Evolutionary conservation across 2,888 invertebrate species (phyloP), one percentile per base, ranked within the genome.

Genomic region (Monoplex corrugatus): DNA sequence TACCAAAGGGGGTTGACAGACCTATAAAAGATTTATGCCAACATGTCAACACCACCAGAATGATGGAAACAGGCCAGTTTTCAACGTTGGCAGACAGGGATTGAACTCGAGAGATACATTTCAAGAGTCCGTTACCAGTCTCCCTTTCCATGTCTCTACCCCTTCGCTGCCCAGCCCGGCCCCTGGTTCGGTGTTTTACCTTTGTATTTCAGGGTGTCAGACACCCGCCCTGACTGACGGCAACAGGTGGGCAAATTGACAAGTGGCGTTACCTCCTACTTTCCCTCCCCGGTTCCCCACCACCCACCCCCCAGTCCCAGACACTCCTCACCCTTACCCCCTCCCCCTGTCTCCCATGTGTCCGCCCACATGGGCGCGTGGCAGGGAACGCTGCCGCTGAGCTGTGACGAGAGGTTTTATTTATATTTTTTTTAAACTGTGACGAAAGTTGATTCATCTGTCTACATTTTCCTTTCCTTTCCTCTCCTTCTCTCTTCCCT

Each of bases 181-280:
- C 16, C 10, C 50, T 50, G 28, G 1, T 68, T 23, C 63, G 63
- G 63, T 68, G 63, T 68, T 68, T 68, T 68, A 68, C 63, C 63
- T 23, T 68, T 68, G 63, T 68, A n/a, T n/a, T 68, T n/a, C 28
- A 68, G 1, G 28, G 63, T 68, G 63, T 68, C 63, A 68, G 63
- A 68, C 63, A 68, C 63, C 63, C 19, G 63, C 63, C n/a, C 63
- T 23, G 63, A 68, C 28, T 68, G 63, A 68, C 63, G n/a, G 63
- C 63, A 6, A 68, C 63, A 68, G 63, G n/a, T 68, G 63, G 63
- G 28, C n/a, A n/a, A 68, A 28, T 23, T 68, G 63, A 68, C 63
- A 68, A 68, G 63, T 68, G 63, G 63, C 63, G 63, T 68, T 68
- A 68, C 63, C 28, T 68, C 63, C 63, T 28, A 68, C 63, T 68